These are phyloP conservation scores for Bucco capensis DNA, from an alignment of 2,113 vertebrate genomes.

Conservation along the genomic window DNA sequence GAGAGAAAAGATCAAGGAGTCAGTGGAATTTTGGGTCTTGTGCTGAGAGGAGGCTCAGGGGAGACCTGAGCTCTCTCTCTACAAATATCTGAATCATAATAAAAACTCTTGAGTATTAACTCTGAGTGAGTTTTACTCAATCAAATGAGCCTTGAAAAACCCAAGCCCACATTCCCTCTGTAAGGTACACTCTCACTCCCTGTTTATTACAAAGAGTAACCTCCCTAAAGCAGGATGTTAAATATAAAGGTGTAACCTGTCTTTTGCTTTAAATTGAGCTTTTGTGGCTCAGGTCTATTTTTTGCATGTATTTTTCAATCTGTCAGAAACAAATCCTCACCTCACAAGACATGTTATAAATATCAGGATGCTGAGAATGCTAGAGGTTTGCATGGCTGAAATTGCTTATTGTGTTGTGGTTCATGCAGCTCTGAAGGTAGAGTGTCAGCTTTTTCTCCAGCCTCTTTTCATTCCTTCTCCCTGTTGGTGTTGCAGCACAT, in stretches of 20 bases:
- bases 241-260: slow-evolving; percentile 46
- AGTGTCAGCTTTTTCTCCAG: slow-evolving; percentile 75
- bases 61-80: too few relatives aligned
- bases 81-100: too few relatives aligned
- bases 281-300: slow-evolving; percentile 38
- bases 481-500: slow-evolving; percentile 72
- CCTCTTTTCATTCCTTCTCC: slow-evolving; percentile 79
- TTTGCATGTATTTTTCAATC: slow-evolving; percentile 46
- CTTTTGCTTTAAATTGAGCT: slow-evolving; percentile 29
- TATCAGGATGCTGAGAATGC: slow-evolving; percentile 61
- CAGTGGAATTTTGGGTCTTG: not conserved
- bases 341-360: slow-evolving; percentile 46
- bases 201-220: not conserved
- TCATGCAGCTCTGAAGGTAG: slow-evolving; percentile 60
- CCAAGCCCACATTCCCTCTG: slow-evolving; percentile 6
- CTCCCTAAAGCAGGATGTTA: slow-evolving; percentile 1
- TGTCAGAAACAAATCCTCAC: slow-evolving; percentile 45
- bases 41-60: too few relatives aligned
- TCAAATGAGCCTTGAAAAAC: not conserved
- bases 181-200: not conserved
- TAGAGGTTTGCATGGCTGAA: slow-evolving; percentile 62
- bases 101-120: not conserved
- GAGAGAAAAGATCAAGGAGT: not conserved
- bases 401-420: slow-evolving; percentile 71
- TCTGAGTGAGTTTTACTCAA: not conserved